Conservation (phyloP, 2,113 vertebrate species). For the Electrona antarctica region DNA sequence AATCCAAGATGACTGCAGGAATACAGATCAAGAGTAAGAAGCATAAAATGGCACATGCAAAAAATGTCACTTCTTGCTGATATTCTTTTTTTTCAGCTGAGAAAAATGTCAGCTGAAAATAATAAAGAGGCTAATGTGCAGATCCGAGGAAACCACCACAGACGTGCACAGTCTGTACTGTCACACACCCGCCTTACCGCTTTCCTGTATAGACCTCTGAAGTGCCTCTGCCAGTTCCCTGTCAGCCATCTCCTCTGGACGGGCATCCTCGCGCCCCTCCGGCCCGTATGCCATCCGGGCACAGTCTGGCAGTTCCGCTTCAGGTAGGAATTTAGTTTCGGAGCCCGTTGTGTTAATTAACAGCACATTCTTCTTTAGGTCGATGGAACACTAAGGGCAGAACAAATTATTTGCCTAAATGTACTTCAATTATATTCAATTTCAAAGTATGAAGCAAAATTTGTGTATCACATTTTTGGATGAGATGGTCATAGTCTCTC, state of each 20-base stretch:
- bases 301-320: slow-evolving; percentile 94
- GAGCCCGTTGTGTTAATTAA: slow-evolving; percentile 95
- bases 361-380: slow-evolving; percentile 94
- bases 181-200: slow-evolving; percentile 78
- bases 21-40: slow-evolving; percentile 63
- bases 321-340: slow-evolving; percentile 91
- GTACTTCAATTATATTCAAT: too few species aligned
- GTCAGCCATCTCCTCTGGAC: slow-evolving; percentile 91
- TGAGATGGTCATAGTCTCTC: too few species aligned
- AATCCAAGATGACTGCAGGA: slow-evolving; percentile 54
- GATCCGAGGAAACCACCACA: background rate
- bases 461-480: too few species aligned
- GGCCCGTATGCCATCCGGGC: slow-evolving; percentile 92
- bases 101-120: slow-evolving; percentile 39
- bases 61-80: slow-evolving; percentile 54
- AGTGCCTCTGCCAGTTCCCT: slow-evolving; percentile 94
- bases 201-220: slow-evolving; percentile 95
- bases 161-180: background rate
- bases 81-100: background rate
- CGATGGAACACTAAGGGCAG: slow-evolving; percentile 88
- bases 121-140: slow-evolving; percentile 26
- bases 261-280: slow-evolving; percentile 84
- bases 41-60: slow-evolving; percentile 71
- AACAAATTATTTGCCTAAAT: too few species aligned
- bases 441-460: too few species aligned